Conservation (phyloP, 1,140 invertebrate species). For the Trichomalopsis sarcophagae region DNA sequence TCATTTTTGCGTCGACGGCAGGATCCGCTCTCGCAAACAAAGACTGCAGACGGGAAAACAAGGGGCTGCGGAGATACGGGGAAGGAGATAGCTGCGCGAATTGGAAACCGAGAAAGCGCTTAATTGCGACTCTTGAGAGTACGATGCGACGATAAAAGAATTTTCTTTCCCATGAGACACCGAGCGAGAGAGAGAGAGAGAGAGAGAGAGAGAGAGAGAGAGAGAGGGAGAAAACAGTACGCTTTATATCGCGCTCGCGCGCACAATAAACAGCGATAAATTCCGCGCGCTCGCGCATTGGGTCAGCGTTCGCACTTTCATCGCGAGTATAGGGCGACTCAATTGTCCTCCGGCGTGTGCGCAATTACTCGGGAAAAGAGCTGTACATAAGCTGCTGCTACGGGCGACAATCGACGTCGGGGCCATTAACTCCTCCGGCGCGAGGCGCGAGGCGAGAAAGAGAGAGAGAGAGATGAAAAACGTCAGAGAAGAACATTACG, state of each 20-base stretch:
- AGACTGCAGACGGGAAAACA: background rate
- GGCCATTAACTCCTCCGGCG: background rate
- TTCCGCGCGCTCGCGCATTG: background rate
- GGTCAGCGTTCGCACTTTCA: background rate
- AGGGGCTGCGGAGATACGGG: background rate
- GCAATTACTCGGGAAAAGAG: constrained; percentile 21
- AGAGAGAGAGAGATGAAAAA: constrained; percentile 1
- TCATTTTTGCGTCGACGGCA: background rate
- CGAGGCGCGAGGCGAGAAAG: background rate
- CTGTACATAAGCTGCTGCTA: background rate
- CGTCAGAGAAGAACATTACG: background rate
- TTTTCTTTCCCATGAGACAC: background rate
- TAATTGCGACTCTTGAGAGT: too few relatives aligned
- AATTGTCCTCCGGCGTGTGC: constrained; percentile 29
- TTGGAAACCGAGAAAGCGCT: background rate
- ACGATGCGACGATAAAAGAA: background rate
- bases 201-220: too few relatives aligned
- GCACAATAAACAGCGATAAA: background rate
- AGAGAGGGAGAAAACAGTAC: background rate
- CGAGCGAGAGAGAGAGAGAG: too few relatives aligned
- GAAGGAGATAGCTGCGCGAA: background rate
- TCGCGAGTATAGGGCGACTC: background rate
- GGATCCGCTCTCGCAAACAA: background rate
- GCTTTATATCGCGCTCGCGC: background rate
- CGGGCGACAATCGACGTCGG: constrained; percentile 17